Evolutionary conservation across 1,140 invertebrate species (phyloP).

Genomic region (Atta texana): DNA sequence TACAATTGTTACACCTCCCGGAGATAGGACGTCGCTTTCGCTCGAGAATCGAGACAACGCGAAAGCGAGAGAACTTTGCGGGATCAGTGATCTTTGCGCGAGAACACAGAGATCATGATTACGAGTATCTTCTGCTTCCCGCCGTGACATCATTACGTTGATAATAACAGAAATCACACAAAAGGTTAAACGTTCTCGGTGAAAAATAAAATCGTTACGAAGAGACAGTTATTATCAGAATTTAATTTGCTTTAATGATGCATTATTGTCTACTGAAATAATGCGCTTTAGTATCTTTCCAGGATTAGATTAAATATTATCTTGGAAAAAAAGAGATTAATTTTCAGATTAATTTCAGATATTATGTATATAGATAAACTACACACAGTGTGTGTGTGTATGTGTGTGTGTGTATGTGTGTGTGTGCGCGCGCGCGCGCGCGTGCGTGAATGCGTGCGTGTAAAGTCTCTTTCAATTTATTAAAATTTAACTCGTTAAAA

Average conservation of each 20-base stretch:
- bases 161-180: neutral
- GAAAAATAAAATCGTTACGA: neutral
- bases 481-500: neutral
- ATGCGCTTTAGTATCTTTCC: neutral
- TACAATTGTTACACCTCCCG: neutral
- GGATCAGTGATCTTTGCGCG: neutral
- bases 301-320: conserved; percentile 14
- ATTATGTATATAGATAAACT: no score
- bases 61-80: neutral
- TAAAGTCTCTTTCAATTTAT: neutral
- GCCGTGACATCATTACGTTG: neutral
- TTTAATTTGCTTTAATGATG: neutral
- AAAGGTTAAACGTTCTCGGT: conserved; percentile 7
- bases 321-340: neutral
- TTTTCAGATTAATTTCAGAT: neutral
- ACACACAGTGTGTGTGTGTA: no score
- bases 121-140: neutral
- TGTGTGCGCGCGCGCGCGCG: no score
- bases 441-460: no score
- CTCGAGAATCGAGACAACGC: neutral
- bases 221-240: neutral
- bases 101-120: neutral
- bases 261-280: neutral
- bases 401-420: no score
- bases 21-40: neutral